Base-by-base conservation (phyloP, 1,140 invertebrate species). In the Drosophila seguyi region DNA sequence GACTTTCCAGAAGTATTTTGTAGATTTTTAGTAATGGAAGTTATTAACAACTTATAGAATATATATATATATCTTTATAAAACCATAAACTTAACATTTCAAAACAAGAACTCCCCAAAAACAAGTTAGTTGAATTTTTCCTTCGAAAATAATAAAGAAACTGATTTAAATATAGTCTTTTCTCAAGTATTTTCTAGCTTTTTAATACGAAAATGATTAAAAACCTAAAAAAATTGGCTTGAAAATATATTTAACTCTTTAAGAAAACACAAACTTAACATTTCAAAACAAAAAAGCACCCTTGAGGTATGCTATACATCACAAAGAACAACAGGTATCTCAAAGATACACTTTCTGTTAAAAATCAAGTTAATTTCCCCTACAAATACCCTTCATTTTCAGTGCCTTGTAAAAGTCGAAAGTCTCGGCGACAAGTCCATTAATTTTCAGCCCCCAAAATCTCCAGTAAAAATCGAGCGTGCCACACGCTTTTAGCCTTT, bases 391-490 rank as follows among this genome's bases (percentile, higher is more conserved):
- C 18, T 8, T n/a, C 6, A 58, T n/a, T 31, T 60, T 13, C 4
- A 22, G 27, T n/a, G 27, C 34, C 16, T 14, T 59, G 25, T 41
- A 39, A 80, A 75, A 60, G 31, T 53, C 42, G 62, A 74, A 78
- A 82, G 75, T 71, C 20, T 56, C 44, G 41, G 58, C 41, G 62
- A 67, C 57, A 56, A 59, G 53, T 36, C 79, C 82, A 85, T 85
- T 85, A 79, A 75, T n/a, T 81, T 86, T 79, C 13, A 39, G 42
- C 4, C 34, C 36, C 53, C 6, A 59, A 79, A 86, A 86, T 86
- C 83, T 41, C 66, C 69, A 82, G 85, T 63, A 38, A 63, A 81
- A 82, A 87, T 86, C 83, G 77, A 82, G 69, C 75, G 73, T 81
- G 79, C 56, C 79, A 65, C 73, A 71, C 67, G 67, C 63, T 71